Evolutionary conservation across 2,888 invertebrate species (phyloP).

Genomic region (Pycnomerus fuliginosus): DNA sequence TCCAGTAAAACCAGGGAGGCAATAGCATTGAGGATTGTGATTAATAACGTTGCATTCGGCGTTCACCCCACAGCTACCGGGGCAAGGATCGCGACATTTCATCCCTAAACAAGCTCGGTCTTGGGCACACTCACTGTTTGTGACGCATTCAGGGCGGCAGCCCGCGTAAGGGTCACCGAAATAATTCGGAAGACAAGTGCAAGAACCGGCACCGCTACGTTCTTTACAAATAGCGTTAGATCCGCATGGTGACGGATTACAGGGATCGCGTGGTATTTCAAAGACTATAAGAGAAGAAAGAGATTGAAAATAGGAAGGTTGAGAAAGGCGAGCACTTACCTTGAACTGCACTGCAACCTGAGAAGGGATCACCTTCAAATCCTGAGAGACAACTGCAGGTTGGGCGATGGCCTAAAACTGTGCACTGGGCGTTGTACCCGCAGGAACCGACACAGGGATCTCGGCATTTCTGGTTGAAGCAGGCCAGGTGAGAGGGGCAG

Average conservation of each 20-base stretch:
- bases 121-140: conserved; percentile 72
- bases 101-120: conserved; percentile 74
- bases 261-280: conserved; percentile 68
- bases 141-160: conserved; percentile 79
- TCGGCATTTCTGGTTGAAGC: conserved; percentile 69
- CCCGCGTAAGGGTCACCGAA: conserved; percentile 77
- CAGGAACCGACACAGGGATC: conserved; percentile 77
- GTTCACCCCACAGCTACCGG: conserved; percentile 74
- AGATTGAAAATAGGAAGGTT: conserved; percentile 12
- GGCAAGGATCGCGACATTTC: conserved; percentile 78
- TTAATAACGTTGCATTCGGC: conserved; percentile 74
- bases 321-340: conserved; percentile 41
- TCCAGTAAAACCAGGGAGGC: conserved; percentile 70
- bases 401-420: conserved; percentile 73
- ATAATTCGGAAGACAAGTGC: conserved; percentile 72
- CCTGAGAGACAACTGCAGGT: conserved; percentile 72
- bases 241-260: conserved; percentile 78
- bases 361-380: conserved; percentile 79
- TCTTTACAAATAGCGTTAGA: conserved; percentile 76
- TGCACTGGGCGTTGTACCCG: conserved; percentile 74
- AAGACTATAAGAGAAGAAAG: conserved; percentile 40
- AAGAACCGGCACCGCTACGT: conserved; percentile 73
- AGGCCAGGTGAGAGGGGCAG: conserved; percentile 72
- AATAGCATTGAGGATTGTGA: conserved; percentile 76
- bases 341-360: conserved; percentile 64